Evolutionary conservation across 23 tunicate genomes (phyloP), one percentile per base, ranked within the genome.

Genomic region (Trididemnum miniatum): DNA sequence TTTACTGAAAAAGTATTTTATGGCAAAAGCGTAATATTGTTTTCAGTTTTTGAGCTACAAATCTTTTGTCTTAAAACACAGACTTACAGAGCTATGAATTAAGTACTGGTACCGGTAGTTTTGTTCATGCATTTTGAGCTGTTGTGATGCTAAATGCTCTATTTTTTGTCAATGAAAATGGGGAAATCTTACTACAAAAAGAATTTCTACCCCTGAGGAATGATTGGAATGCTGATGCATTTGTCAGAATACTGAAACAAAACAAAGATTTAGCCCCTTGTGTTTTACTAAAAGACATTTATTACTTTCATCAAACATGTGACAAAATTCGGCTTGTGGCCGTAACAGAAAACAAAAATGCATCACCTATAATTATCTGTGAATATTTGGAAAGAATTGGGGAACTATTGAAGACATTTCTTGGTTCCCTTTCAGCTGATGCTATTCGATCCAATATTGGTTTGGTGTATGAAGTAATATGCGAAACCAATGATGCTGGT

Each of bases 301-400:
- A 57, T 73, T 84, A 84, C 38, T 28, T 73, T n/a, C 81, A 73
- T 38, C 1, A 73, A 59, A 18, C 20, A 2, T 39, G 66, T 36
- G 87, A 75, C 87, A 65, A 62, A 27, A 78, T 84, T 73, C 69
- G 28, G 3, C 60, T 84, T 38, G 87, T 84, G 35, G 87, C 74
- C 0, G 87, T 63, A 3, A 84, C 87, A 26, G 81, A 60, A 26
- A 31, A 35, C 31, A 38, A 27, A 1, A 25, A 2, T 0, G 76
- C 76, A 31, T 84, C 87, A 23, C 63, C 80, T 28, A 38, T 71
- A 27, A 35, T 84, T 12, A 38, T 75, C 32, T 30, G 54, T 2
- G 87, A 73, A 39, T 84, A 84, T 34, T 35, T 84, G 66, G 81
- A 84, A 60, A 59, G 33, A 2, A 34, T 84, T 24, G 31, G 65